phyloP scores from a whole-genome alignment of 1,140 invertebrate genomes.

The Zaprionus nigranus region DNA sequence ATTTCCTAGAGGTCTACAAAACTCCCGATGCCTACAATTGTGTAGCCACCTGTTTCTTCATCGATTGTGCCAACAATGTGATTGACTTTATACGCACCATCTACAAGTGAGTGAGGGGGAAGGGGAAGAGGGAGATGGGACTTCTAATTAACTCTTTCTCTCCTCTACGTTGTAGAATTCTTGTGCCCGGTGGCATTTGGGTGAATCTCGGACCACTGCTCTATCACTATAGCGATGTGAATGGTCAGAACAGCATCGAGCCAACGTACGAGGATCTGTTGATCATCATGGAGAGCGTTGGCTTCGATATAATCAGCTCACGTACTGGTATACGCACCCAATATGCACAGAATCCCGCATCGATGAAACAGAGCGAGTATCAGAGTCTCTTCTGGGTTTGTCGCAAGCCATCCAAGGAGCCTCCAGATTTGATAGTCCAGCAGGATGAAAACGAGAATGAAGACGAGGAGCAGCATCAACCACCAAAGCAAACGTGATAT shows the following conservation, averaged over 20 bases:
- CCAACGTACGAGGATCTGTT: slow-evolving; percentile 94
- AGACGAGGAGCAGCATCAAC: not conserved
- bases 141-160: not conserved
- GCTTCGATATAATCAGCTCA: slow-evolving; percentile 93
- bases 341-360: slow-evolving; percentile 96
- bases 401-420: slow-evolving; percentile 67
- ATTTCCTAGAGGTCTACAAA: slow-evolving; percentile 94
- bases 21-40: slow-evolving; percentile 94
- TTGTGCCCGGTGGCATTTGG: slow-evolving; percentile 95
- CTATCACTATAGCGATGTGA: slow-evolving; percentile 97
- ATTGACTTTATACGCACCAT: slow-evolving; percentile 98
- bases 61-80: slow-evolving; percentile 98
- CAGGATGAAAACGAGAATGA: not conserved
- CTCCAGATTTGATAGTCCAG: slow-evolving; percentile 59
- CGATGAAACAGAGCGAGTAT: slow-evolving; percentile 89
- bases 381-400: slow-evolving; percentile 82
- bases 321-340: slow-evolving; percentile 91
- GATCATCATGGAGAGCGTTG: slow-evolving; percentile 92
- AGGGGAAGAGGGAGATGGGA: not conserved
- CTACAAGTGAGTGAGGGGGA: slow-evolving; percentile 86
- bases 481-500: slow-evolving; percentile 4
- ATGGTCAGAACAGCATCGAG: slow-evolving; percentile 96
- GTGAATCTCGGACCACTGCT: slow-evolving; percentile 96
- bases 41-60: slow-evolving; percentile 98
- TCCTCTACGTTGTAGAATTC: slow-evolving; percentile 85